Evolutionary conservation across 2,113 vertebrate genomes (phyloP).

Genomic region (Cyprinus carpio): DNA sequence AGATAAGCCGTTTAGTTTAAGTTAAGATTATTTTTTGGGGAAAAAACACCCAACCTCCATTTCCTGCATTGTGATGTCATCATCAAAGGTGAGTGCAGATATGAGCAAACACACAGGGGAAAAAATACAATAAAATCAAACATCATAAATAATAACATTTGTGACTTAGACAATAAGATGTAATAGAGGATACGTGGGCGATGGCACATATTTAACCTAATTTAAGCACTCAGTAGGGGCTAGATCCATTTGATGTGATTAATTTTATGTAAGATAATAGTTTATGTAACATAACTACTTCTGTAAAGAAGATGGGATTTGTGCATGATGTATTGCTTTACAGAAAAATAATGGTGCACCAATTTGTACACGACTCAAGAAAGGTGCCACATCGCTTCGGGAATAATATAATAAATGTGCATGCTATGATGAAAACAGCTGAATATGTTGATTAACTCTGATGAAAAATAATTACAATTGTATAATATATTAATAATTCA

Average conservation of each 20-base stretch:
- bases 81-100: constrained; percentile 61
- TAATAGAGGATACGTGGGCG: neutral
- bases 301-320: neutral
- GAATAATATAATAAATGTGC: neutral
- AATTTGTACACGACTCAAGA: neutral
- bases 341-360: neutral
- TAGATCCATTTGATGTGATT: neutral
- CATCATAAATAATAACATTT: neutral
- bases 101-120: constrained; percentile 60
- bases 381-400: neutral
- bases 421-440: neutral
- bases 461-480: neutral
- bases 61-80: constrained; percentile 70
- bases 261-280: neutral
- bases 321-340: neutral
- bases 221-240: neutral
- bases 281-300: neutral
- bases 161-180: neutral
- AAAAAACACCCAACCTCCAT: constrained; percentile 75
- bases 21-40: neutral
- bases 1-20: neutral
- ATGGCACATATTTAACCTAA: neutral
- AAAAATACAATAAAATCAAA: constrained; percentile 13
- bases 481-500: neutral
- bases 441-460: neutral